Evolutionary conservation across 2,113 vertebrate genomes (phyloP), one percentile per base, ranked within the genome.

Genomic region (Centropus bengalensis): DNA sequence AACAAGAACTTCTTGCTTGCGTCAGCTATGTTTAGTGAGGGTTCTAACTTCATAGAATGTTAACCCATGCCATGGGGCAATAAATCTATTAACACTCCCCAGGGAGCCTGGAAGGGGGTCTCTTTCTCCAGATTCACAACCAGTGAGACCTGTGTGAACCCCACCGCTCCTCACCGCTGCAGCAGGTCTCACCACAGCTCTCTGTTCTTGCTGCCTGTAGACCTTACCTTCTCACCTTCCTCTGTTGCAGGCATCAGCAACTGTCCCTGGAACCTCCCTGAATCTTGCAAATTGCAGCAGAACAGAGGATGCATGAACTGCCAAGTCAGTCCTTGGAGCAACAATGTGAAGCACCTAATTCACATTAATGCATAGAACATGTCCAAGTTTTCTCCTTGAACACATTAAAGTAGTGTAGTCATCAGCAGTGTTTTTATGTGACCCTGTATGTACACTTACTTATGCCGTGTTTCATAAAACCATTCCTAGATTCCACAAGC

Each of bases 401-500:
- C 77, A 45, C 15, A 24, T 58, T 59, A 83, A 94, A 95, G 70
- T 18, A 3, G 17, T 42, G 5, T 20, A 30, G 91, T 70, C 24
- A 24, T 60, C 24, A 36, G 44, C 27, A 62, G n/a, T 45, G 14
- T 13, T 52, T 82, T 64, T 44, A 22, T 84, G n/a, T 73, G 54
- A 89, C 52, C 44, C 38, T 52, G 6, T 15, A 36, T n/a, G 24
- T 32, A 58, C 16, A 33, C 5, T 81, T 81, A 33, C 5, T 81
- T 81, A 52, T 88, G 22, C 9, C 9, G 8, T 24, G 49, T 15
- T 88, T 90, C 58, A 78, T 67, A 70, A 89, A 89, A 86, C 40
- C 51, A 17, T 96, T 93, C 82, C 91, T 96, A 88, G 80, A 94
- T 79, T 88, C 93, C 90, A 63, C 36, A 88, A 90, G 22, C 52